Evolutionary conservation across 2,888 invertebrate species (phyloP).

Genomic region (Calliopum simillimum): DNA sequence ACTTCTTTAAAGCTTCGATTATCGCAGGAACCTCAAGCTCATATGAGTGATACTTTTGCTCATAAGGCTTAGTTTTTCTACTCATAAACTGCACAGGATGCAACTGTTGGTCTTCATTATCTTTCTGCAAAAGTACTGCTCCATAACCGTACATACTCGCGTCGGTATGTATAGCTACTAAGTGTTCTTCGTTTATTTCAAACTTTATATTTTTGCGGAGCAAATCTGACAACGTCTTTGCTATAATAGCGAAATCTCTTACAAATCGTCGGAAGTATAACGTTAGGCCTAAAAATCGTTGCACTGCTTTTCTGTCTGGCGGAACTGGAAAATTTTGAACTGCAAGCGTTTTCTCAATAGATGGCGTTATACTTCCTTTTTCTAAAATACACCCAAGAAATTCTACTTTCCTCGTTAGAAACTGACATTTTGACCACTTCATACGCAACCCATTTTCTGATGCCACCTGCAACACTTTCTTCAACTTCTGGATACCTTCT

Average conservation of each 20-base stretch:
- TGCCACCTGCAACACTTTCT: slow-evolving; percentile 4
- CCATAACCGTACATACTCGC: slow-evolving; percentile 46
- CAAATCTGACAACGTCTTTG: slow-evolving; percentile 39
- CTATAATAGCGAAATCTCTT: slow-evolving; percentile 30
- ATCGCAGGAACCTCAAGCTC: slow-evolving; percentile 46
- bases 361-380: slow-evolving; percentile 31
- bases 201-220: slow-evolving; percentile 44
- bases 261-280: slow-evolving; percentile 43
- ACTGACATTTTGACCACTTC: slow-evolving; percentile 43
- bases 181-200: slow-evolving; percentile 36
- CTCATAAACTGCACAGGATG: slow-evolving; percentile 45
- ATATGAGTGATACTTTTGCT: slow-evolving; percentile 45
- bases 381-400: slow-evolving; percentile 42
- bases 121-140: slow-evolving; percentile 43
- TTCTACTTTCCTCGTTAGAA: slow-evolving; percentile 35
- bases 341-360: slow-evolving; percentile 31
- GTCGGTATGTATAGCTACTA: slow-evolving; percentile 44
- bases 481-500: slow-evolving; percentile 35
- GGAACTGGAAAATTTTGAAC: slow-evolving; percentile 39
- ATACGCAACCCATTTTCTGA: slow-evolving; percentile 10
- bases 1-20: slow-evolving; percentile 42
- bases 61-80: slow-evolving; percentile 37
- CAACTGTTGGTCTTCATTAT: slow-evolving; percentile 34
- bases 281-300: slow-evolving; percentile 40
- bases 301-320: slow-evolving; percentile 29